phyloP scores from a whole-genome alignment of 92 coral and sea anemone species.

The Epizoanthus fatuus region DNA sequence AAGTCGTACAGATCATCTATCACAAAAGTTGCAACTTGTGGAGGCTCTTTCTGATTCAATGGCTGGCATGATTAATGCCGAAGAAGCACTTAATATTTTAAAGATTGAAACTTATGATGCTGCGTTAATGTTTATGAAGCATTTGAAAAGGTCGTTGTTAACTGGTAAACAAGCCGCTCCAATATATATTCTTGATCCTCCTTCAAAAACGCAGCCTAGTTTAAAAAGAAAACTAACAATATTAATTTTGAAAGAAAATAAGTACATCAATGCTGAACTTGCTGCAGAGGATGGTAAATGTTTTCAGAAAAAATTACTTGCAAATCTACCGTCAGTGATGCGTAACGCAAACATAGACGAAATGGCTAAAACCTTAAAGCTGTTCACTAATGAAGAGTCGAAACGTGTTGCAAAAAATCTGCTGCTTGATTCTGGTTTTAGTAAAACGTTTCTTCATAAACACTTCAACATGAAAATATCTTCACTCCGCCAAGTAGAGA shows the following conservation, averaged over 20 bases:
- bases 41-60: constrained; percentile 11
- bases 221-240: constrained; percentile 6
- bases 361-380: constrained; percentile 4
- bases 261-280: background rate
- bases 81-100: constrained; percentile 1
- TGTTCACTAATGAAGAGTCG: background rate
- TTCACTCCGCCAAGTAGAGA: background rate
- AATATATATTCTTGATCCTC: constrained; percentile 2
- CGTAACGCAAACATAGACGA: constrained; percentile 5
- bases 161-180: background rate
- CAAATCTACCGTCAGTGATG: background rate
- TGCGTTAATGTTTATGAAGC: background rate
- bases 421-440: constrained; percentile 7
- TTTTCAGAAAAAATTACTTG: background rate
- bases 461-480: background rate
- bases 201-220: background rate
- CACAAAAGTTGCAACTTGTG: background rate
- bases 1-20: background rate
- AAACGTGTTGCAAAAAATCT: background rate
- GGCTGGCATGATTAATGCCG: constrained; percentile 9
- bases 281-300: constrained; percentile 12
- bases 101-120: background rate
- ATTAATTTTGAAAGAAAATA: background rate
- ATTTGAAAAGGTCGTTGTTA: background rate
- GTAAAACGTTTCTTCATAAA: constrained; percentile 9